Evolutionary conservation across 2,113 vertebrate species (phyloP).

Genomic region (Dipodomys spectabilis): DNA sequence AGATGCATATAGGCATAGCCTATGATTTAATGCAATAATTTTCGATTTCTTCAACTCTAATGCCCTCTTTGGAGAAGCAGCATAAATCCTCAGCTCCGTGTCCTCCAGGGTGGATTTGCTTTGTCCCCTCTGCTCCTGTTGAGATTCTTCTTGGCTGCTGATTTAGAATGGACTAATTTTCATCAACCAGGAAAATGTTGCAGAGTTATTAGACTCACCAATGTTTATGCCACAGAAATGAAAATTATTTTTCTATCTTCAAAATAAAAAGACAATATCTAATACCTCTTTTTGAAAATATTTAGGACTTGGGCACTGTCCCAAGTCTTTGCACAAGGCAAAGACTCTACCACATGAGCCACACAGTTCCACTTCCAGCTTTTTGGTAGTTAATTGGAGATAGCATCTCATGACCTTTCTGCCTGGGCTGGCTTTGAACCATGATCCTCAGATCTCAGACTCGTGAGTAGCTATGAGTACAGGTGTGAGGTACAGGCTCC

Average conservation of each 20-base stretch:
- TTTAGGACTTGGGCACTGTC: neutral
- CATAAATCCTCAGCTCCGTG: neutral
- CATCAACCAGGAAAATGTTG: slow-evolving; percentile 23
- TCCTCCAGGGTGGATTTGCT: neutral
- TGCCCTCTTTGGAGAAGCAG: neutral
- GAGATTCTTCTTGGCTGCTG: slow-evolving; percentile 6
- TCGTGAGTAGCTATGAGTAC: too few species aligned
- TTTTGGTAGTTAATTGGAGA: too few species aligned
- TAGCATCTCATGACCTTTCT: too few species aligned
- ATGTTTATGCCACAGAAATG: slow-evolving; percentile 42
- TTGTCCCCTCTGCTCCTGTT: neutral
- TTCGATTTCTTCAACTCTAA: neutral
- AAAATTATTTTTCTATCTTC: slow-evolving; percentile 15
- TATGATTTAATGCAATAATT: neutral
- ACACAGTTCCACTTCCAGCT: too few species aligned
- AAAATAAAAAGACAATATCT: slow-evolving; percentile 3
- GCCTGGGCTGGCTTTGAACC: too few species aligned
- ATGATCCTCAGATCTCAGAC: too few species aligned
- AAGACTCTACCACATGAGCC: too few species aligned
- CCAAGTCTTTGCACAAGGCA: too few species aligned
- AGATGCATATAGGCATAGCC: too few species aligned
- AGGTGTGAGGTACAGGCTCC: too few species aligned
- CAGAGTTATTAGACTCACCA: slow-evolving; percentile 10
- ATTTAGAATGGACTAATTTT: neutral
- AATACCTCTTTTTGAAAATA: neutral